Evolutionary conservation across 2,888 invertebrate species (phyloP), one percentile per base, ranked within the genome.

Genomic region (Serrognathus titanus): DNA sequence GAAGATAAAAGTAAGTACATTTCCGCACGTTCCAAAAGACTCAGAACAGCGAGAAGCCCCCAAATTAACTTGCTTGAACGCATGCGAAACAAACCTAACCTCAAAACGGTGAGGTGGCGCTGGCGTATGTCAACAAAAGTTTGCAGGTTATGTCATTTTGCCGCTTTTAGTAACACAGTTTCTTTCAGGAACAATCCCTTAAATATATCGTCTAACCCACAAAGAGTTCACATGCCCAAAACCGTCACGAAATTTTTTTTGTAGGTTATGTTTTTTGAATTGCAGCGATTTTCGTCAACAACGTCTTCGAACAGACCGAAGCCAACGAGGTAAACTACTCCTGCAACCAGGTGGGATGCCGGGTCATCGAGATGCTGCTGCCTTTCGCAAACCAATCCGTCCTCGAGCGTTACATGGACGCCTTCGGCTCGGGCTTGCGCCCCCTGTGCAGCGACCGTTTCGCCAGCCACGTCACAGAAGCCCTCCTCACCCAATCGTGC

Each of bases 311-410:
- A 61, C 83, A 89, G 69, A 89, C 88, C 0, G 80, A 81, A 60
- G 85, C 81, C 0, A 83, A 86, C 60, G 93, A 93, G 76, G 75
- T 90, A 0, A 83, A 88, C 40, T 83, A 87, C 40, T 83, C 88
- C 0, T 85, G 87, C 5, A 94, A 94, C 77, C 92, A 93, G 75
- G 81, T 93, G 0, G 90, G 90, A 0, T 91, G 89, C 48, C 80
- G 90, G 63, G 86, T 89, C 0, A 78, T 94, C 1, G 93, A 94
- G 69, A 80, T 83, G n/a, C 77, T 93, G 0, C 74, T 93, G 0
- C 88, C 88, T 0, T 86, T 83, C 59, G 84, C 88, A 1, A 83
- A 82, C 58, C 79, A 85, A 1, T 81, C 82, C 48, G 82, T 83
- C 53, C 72, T 93, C 11, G 81, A 86, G 60, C 79, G 84, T 3